Evolutionary conservation across 2,888 invertebrate species (phyloP).

Genomic region (Lissocephala sabroskyi): DNA sequence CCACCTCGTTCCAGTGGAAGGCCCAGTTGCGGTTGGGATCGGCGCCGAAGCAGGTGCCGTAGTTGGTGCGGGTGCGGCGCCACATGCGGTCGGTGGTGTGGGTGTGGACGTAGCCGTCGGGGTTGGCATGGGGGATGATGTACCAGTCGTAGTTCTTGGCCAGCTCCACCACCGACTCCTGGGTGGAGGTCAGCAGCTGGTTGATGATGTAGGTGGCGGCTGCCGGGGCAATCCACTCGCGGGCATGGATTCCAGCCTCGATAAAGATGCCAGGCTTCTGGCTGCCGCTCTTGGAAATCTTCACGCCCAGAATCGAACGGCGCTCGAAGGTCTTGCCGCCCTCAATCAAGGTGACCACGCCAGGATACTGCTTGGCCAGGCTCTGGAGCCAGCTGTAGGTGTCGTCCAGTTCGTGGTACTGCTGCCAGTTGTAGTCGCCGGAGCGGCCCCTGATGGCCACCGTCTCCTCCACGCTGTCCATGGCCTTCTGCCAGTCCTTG

Average conservation of each 20-base stretch:
- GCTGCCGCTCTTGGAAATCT: conserved; percentile 72
- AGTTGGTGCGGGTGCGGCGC: conserved; percentile 77
- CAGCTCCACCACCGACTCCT: conserved; percentile 73
- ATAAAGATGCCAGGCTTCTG: conserved; percentile 76
- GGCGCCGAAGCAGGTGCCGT: conserved; percentile 74
- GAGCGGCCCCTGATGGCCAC: conserved; percentile 37
- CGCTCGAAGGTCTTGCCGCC: conserved; percentile 76
- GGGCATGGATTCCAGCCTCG: conserved; percentile 80
- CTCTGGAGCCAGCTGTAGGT: conserved; percentile 76
- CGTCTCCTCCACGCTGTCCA: conserved; percentile 49
- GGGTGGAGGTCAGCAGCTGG: conserved; percentile 76
- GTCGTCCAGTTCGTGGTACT: conserved; percentile 68
- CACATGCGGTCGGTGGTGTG: conserved; percentile 78
- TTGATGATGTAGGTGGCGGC: conserved; percentile 77
- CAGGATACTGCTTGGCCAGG: conserved; percentile 72
- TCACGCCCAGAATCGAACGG: conserved; percentile 76
- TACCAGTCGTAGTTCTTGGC: conserved; percentile 80
- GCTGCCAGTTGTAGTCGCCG: conserved; percentile 55
- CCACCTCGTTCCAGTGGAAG: conserved; percentile 76
- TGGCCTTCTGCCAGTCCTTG: conserved; percentile 70
- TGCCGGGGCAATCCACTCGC: conserved; percentile 84
- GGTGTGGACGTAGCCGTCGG: conserved; percentile 83
- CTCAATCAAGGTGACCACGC: conserved; percentile 73
- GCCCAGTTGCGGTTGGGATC: conserved; percentile 80
- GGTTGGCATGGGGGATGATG: conserved; percentile 82